Base-by-base conservation (phyloP, 1,140 invertebrate genomes). In the Drosophila insularis region DNA sequence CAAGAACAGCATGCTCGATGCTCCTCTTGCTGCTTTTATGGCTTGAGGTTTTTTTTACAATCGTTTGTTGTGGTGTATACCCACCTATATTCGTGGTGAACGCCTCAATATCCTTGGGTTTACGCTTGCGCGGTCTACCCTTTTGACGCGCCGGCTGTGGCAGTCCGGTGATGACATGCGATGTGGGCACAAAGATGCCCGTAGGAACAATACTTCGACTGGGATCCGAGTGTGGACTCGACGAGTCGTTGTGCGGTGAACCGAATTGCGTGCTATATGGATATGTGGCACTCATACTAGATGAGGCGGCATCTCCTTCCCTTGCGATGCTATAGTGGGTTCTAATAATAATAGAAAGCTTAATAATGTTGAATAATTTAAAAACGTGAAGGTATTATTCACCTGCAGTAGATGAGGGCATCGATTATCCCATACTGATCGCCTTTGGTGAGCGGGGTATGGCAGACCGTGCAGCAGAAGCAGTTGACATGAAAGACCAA, bases 401-500 rank as follows among this genome's bases (percentile, higher is more conserved):
- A 94, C 93, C 93, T 94, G 93, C 96, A 97, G 79, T 96, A 95
- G 27, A 98, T 96, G 32, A 95, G 94, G 10, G 96, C 95, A 78
- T 97, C 96, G 68, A 96, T 94, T 93, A 98, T 97, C 39, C 98
- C 98, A 92, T 98, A 99, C 78, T 98, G 97, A 91, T 99, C 98
- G 14, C 98, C 96, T 92, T 97, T 97, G 46, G 95, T 97, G 53
- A 97, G 93, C 2, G 95, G 95, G 13, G 95, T 94, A 91, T 95
- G 95, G 93, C 98, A 99, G n/a, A 96, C 95, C 13, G 96, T 96
- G 92, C 98, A 99, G 5, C 96, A 96, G 93, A 99, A 99, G 93
- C 98, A 99, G 80, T 96, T 95, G 39, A 98, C 95, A 93, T 99
- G 98, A 93, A 98, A 99, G 61, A 99, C 97, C 75, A 97, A 94